Evolutionary conservation across 2,888 invertebrate species (phyloP), one percentile per base, ranked within the genome.

Genomic region (Euproctis similis): DNA sequence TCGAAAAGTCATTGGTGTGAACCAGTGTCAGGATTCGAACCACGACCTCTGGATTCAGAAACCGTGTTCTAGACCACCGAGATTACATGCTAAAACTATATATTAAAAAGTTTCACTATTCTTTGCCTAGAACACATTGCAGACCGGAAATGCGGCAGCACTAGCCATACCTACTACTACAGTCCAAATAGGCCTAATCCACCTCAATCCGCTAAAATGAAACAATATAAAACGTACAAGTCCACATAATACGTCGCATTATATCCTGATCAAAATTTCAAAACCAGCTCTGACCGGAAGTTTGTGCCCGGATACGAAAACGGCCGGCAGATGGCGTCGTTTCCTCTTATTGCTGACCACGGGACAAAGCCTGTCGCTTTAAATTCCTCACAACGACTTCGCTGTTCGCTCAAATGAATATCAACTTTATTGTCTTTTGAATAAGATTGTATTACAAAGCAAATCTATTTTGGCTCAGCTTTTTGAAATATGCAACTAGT

Each of bases 301-400:
- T 68, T 60, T 54, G 57, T 51, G 25, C 52, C 47, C 57, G 59
- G 67, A 66, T 61, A 65, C 61, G 64, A 59, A 59, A 63, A 59
- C 66, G 59, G 64, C 59, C 68, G 57, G 54, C 80, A 80, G 76
- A 76, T 80, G 80, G 68, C 74, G 66, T 59, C 48, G 57, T 58
- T 63, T 78, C 71, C 76, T 80, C 76, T 80, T 77, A 77, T 78
- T 78, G 70, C 71, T 73, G 73, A 76, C 74, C 77, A 58, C 67
- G 57, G 57, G 59, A 72, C 73, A 76, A 71, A 75, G 74, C 72
- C 71, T 57, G 61, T 48, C 62, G 59, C 59, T 66, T 66, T 62
- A 58, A 53, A 55, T 47, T 48, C 46, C 46, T 35, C 33, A 49
- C 62, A 51, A 53, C 24, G 22, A 28, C 6, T 7, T 12, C 13